Evolutionary conservation across 2,113 vertebrate species (phyloP).

Genomic region (Anthoscopus minutus): DNA sequence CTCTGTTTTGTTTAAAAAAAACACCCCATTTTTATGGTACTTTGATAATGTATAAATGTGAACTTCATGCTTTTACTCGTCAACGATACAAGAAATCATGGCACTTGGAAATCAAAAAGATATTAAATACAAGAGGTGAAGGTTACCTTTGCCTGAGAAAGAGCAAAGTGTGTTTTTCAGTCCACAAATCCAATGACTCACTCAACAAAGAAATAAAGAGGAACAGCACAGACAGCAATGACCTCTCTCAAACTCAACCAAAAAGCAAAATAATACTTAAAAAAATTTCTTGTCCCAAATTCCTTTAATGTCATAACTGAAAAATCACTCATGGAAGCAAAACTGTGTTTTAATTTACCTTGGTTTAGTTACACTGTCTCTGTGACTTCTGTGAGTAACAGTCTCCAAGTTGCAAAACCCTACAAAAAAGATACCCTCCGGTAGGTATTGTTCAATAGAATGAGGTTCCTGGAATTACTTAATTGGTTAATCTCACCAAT

Average conservation of each 20-base stretch:
- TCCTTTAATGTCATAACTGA: not conserved
- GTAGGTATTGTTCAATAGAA: not conserved
- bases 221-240: not conserved
- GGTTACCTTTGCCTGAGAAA: not conserved
- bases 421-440: not conserved
- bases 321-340: not conserved
- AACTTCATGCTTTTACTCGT: not conserved
- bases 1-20: not conserved
- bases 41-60: not conserved
- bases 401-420: not conserved
- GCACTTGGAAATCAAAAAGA: not conserved
- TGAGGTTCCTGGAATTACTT: not conserved
- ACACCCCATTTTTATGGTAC: fast-evolving
- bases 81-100: not conserved
- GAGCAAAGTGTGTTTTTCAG: not conserved
- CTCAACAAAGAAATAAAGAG: not conserved
- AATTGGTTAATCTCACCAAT: not conserved
- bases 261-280: not conserved
- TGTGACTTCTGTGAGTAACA: not conserved
- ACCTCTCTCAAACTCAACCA: not conserved
- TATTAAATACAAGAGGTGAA: not conserved
- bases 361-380: not conserved
- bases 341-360: not conserved
- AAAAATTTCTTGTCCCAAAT: not conserved
- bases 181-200: not conserved